These are phyloP conservation scores for Listronotus oregonensis DNA, from an alignment of 1,140 invertebrate genomes.

Conservation along the genomic window DNA sequence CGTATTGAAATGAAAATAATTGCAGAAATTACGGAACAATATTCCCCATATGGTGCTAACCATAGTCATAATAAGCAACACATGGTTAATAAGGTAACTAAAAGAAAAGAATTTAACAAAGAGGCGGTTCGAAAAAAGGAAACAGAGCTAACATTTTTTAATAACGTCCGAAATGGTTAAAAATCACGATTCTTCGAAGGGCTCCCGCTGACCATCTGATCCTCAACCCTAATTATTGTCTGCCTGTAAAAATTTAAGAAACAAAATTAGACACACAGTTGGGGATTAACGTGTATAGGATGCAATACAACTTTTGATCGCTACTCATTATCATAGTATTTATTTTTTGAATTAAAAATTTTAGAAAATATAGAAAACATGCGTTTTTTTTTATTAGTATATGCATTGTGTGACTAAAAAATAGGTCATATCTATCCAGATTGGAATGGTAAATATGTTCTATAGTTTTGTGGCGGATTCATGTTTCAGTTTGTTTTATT, in stretches of 20 bases:
- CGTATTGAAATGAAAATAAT: neutral
- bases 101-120: slow-evolving; percentile 24
- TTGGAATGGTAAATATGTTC: too few relatives aligned
- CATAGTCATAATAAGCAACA: slow-evolving; percentile 1
- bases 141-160: slow-evolving; percentile 10
- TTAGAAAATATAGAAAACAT: too few relatives aligned
- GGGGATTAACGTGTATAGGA: neutral
- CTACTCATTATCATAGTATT: too few relatives aligned
- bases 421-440: too few relatives aligned
- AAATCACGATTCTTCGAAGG: slow-evolving; percentile 2
- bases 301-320: too few relatives aligned
- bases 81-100: slow-evolving; percentile 11
- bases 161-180: neutral
- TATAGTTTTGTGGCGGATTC: too few relatives aligned
- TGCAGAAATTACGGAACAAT: slow-evolving; percentile 5
- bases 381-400: too few relatives aligned
- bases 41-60: slow-evolving; percentile 10
- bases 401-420: too few relatives aligned
- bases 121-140: neutral
- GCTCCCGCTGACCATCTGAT: slow-evolving; percentile 25
- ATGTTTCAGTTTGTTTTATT: too few relatives aligned
- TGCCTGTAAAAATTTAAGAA: neutral
- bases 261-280: neutral
- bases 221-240: slow-evolving; percentile 19
- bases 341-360: too few relatives aligned